A percentile compares a stretch with the other conserved stretches of the same genome.
Conservation (phyloP, 2,113 vertebrate species). For the Bagarius yarrelli region DNA sequence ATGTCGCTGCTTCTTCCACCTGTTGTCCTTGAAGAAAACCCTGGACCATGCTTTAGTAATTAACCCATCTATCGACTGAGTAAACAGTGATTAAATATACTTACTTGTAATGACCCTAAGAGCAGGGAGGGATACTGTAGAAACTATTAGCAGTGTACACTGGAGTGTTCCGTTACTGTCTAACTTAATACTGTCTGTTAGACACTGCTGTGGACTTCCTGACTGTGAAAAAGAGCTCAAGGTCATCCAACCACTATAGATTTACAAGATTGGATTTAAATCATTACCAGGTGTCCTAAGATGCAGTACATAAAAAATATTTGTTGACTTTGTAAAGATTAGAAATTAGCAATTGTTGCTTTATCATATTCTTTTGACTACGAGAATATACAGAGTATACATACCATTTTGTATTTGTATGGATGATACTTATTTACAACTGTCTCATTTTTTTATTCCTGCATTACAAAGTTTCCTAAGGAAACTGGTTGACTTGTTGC, state of each 20-base stretch:
- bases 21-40: conserved; percentile 19
- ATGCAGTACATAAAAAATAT: not conserved
- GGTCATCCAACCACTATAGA: conserved; percentile 5
- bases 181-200: conserved; percentile 43
- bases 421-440: too few relatives aligned
- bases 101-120: conserved; percentile 50
- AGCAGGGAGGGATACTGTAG: conserved; percentile 48
- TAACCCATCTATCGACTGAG: conserved; percentile 51
- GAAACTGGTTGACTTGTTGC: not conserved
- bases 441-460: too few relatives aligned
- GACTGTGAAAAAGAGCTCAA: conserved; percentile 20
- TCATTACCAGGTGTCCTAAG: not conserved
- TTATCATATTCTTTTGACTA: not conserved
- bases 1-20: conserved; percentile 7
- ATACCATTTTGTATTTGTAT: too few relatives aligned
- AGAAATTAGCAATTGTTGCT: not conserved
- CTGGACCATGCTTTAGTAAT: conserved; percentile 40
- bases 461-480: too few relatives aligned
- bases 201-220: conserved; percentile 20
- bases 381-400: not conserved
- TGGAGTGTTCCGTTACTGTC: conserved; percentile 29
- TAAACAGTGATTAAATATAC: conserved; percentile 60
- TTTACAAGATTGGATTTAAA: conserved; percentile 15
- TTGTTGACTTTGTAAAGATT: not conserved
- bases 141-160: conserved; percentile 49